Percentiles rank a stretch among this genome's conserved stretches.
Evolutionary conservation across 2,797 vertebrate genomes (phyloP).

Genomic region (Pachyuromys duprasi): DNA sequence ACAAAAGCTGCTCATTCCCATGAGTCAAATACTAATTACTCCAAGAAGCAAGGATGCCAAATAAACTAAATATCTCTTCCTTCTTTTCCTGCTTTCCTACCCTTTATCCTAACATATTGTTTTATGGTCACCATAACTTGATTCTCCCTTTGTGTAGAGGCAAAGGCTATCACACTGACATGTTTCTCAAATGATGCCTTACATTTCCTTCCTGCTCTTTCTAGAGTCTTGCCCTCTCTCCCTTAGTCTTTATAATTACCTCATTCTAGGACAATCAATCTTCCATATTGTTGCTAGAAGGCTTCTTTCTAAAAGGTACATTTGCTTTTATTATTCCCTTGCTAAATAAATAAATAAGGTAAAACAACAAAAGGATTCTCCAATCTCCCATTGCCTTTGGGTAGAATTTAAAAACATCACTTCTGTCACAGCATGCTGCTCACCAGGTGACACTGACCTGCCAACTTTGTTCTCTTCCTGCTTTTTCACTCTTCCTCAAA

Average conservation of each 20-base stretch:
- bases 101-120: background rate
- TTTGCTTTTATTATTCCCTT: conserved; percentile 53
- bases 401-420: background rate
- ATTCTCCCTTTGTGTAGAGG: background rate
- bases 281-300: conserved; percentile 45
- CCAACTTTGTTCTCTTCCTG: background rate
- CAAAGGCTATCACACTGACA: background rate
- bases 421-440: background rate
- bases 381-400: background rate
- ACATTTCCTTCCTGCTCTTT: background rate
- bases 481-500: background rate
- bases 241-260: conserved; percentile 62
- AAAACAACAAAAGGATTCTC: conserved; percentile 4
- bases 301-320: conserved; percentile 64
- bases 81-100: background rate
- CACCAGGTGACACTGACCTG: too few species aligned
- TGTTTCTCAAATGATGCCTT: background rate
- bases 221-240: background rate
- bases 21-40: background rate
- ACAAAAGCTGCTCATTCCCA: background rate
- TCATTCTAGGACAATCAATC: conserved; percentile 53
- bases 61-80: background rate
- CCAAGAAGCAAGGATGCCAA: background rate
- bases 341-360: conserved; percentile 20
- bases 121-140: background rate